Percentiles rank a stretch among this genome's conserved stretches.
Conservation (phyloP, 2,797 vertebrate species). For the Iguana delicatissima region DNA sequence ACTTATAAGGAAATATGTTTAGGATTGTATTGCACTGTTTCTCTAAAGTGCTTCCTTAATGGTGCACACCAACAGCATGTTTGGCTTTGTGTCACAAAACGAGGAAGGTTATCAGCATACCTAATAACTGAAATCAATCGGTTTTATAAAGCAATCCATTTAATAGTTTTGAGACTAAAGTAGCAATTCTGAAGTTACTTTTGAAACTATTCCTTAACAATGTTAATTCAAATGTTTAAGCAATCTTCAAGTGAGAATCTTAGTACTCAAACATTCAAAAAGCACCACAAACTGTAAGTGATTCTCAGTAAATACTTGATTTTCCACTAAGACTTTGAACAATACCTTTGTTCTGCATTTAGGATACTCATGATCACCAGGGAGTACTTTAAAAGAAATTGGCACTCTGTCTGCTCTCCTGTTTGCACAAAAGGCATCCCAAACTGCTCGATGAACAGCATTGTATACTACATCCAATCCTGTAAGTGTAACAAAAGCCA, state of each 20-base stretch:
- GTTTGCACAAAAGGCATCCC: slow-evolving; percentile 98
- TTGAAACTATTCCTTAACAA: not conserved
- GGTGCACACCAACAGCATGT: not conserved
- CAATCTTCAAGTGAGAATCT: slow-evolving; percentile 1
- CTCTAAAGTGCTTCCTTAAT: not conserved
- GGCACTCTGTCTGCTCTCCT: slow-evolving; percentile 96
- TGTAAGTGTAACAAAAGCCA: slow-evolving; percentile 97
- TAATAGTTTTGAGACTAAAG: not conserved
- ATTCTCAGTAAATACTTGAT: not conserved
- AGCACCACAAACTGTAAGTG: not conserved
- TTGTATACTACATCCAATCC: slow-evolving; percentile 96
- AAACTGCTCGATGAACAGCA: slow-evolving; percentile 95
- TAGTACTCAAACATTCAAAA: not conserved
- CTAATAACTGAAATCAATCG: not conserved
- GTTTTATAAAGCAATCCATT: not conserved
- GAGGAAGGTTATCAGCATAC: not conserved
- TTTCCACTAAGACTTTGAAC: not conserved
- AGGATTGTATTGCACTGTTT: not conserved
- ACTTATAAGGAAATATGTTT: not conserved
- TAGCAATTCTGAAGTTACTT: not conserved
- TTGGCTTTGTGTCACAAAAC: not conserved
- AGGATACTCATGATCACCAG: slow-evolving; percentile 97
- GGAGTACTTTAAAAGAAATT: slow-evolving; percentile 97
- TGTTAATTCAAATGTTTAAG: not conserved
- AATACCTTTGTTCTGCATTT: slow-evolving; percentile 97